A percentile compares a stretch with the other conserved stretches of the same genome.
Conservation (phyloP, 2,888 invertebrate genomes). For the Heteropelma amictum region DNA sequence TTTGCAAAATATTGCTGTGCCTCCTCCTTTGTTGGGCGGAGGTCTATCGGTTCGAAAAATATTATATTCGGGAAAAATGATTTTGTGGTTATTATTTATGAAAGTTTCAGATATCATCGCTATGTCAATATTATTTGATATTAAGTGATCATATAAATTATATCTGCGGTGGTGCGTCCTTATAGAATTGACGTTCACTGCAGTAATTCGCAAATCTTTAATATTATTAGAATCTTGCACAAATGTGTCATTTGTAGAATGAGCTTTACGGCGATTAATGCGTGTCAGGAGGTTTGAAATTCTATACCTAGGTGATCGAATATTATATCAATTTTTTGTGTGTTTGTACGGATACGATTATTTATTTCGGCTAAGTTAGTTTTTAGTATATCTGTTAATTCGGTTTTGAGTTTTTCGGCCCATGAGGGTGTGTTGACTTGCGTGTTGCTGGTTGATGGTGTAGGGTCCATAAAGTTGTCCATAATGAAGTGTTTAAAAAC, state of each 20-base stretch:
- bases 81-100: no score
- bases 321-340: not conserved
- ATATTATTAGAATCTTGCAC: not conserved
- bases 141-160: no score
- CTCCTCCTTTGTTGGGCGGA: no score
- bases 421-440: not conserved
- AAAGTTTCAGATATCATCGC: no score
- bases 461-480: no score
- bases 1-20: no score
- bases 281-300: not conserved
- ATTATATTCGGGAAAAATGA: no score
- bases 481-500: no score
- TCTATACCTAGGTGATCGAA: not conserved
- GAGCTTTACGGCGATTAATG: not conserved
- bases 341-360: not conserved
- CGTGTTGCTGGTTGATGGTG: no score
- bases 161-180: not conserved
- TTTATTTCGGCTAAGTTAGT: not conserved
- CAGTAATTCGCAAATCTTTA: not conserved
- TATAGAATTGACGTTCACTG: not conserved
- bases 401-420: not conserved
- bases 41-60: no score
- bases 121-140: no score
- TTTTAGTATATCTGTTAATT: not conserved
- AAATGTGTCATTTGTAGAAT: not conserved